Conservation (phyloP, 2,113 vertebrate species). For the Phocoena sinus region DNA sequence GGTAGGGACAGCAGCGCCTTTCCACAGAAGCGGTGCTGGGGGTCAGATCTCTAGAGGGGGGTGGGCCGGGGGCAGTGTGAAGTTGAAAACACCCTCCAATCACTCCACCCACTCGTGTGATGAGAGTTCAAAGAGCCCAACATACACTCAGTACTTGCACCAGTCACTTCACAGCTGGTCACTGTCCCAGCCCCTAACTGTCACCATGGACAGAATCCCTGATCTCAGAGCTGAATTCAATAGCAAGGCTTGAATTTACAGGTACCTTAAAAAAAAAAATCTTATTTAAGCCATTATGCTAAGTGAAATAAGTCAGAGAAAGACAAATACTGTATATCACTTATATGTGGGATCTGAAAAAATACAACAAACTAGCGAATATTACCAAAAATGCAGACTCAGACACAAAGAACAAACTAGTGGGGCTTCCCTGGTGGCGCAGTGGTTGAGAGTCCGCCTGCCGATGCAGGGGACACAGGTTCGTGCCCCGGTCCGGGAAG, state of each 20-base stretch:
- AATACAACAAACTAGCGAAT: not conserved
- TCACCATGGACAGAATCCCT: not conserved
- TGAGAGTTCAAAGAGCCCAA: not conserved
- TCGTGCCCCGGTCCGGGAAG: no score
- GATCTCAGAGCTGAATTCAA: not conserved
- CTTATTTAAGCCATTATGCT: not conserved
- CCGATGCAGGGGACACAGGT: no score
- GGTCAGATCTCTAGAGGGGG: not conserved
- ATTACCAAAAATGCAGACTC: not conserved
- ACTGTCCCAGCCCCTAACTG: not conserved
- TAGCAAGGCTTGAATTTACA: not conserved
- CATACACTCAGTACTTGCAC: rapidly evolving
- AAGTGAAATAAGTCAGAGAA: not conserved
- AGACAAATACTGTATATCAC: not conserved
- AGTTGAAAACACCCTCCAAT: not conserved
- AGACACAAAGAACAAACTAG: not conserved
- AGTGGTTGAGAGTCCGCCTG: no score
- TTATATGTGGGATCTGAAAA: not conserved
- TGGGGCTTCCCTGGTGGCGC: not conserved
- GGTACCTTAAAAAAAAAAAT: not conserved
- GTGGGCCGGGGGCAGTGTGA: no score
- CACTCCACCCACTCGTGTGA: not conserved
- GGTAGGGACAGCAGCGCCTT: not conserved
- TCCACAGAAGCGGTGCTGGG: rapidly evolving
- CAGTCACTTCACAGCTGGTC: rapidly evolving